Conservation (phyloP, 2,113 vertebrate species). For the Pycnonotus jocosus region DNA sequence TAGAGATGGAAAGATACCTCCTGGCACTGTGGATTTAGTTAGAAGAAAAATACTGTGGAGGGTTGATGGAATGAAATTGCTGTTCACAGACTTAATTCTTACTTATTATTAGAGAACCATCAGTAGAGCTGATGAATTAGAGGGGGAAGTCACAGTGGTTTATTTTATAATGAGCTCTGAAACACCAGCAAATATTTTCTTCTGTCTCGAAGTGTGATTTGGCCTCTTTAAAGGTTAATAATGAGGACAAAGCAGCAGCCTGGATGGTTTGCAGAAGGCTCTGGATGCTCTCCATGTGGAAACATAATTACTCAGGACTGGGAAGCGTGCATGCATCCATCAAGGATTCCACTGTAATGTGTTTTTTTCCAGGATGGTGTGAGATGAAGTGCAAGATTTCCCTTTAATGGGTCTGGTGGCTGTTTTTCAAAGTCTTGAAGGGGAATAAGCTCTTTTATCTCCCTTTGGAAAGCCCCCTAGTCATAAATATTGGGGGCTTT, state of each 20-base stretch:
- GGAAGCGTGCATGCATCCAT: neutral
- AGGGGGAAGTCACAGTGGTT: neutral
- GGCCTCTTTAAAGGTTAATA: neutral
- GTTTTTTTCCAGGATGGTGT: neutral
- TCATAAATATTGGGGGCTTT: neutral
- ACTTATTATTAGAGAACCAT: neutral
- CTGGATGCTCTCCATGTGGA: neutral
- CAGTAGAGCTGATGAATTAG: neutral
- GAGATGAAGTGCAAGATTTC: neutral
- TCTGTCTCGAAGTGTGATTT: neutral
- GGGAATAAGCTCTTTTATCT: neutral
- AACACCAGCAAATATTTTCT: neutral
- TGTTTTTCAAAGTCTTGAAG: neutral
- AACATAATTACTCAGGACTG: neutral
- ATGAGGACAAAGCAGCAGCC: neutral
- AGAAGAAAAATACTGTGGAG: neutral
- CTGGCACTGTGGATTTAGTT: neutral
- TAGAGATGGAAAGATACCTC: neutral
- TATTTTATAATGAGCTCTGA: neutral
- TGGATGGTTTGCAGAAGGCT: neutral
- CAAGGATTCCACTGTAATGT: neutral
- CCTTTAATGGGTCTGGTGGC: neutral
- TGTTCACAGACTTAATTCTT: neutral
- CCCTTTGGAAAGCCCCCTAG: neutral
- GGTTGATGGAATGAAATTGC: neutral